phyloP scores from a whole-genome alignment of 2,113 vertebrate species.

The Chionomys nivalis region DNA sequence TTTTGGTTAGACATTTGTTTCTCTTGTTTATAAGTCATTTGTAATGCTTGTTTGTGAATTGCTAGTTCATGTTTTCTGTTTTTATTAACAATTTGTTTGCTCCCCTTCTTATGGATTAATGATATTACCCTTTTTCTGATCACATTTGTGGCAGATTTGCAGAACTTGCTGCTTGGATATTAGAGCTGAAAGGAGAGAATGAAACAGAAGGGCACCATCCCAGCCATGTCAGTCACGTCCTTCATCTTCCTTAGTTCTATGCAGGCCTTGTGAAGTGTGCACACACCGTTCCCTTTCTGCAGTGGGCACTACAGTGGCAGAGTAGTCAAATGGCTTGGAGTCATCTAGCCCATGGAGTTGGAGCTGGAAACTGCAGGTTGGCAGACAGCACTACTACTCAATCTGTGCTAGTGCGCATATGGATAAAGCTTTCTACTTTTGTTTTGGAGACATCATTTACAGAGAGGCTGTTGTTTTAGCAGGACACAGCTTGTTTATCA shows the following conservation, averaged over 20 bases:
- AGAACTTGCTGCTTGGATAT: constrained; percentile 41
- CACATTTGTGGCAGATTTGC: constrained; percentile 44
- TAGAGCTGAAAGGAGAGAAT: constrained; percentile 39
- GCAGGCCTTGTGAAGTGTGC: neutral
- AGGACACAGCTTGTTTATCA: neutral
- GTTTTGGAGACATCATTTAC: constrained; percentile 45
- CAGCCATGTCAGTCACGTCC: neutral
- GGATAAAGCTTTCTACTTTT: constrained; percentile 53
- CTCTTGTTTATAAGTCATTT: constrained; percentile 53
- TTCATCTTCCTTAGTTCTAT: constrained; percentile 57
- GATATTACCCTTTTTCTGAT: constrained; percentile 49
- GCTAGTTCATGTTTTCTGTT: constrained; percentile 21
- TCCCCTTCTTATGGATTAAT: constrained; percentile 49
- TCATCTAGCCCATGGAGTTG: constrained; percentile 48
- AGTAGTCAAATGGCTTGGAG: constrained; percentile 51
- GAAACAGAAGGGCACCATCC: neutral
- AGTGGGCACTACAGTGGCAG: constrained; percentile 39
- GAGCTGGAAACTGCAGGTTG: constrained; percentile 39
- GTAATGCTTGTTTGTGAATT: constrained; percentile 52
- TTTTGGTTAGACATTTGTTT: constrained; percentile 61
- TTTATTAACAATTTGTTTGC: constrained; percentile 35
- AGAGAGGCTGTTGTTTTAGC: neutral
- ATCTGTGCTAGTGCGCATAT: neutral
- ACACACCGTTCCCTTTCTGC: constrained; percentile 31
- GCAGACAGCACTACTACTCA: constrained; percentile 9